Evolutionary conservation across 2,888 invertebrate species (phyloP).

Genomic region (Papilio elwesi): DNA sequence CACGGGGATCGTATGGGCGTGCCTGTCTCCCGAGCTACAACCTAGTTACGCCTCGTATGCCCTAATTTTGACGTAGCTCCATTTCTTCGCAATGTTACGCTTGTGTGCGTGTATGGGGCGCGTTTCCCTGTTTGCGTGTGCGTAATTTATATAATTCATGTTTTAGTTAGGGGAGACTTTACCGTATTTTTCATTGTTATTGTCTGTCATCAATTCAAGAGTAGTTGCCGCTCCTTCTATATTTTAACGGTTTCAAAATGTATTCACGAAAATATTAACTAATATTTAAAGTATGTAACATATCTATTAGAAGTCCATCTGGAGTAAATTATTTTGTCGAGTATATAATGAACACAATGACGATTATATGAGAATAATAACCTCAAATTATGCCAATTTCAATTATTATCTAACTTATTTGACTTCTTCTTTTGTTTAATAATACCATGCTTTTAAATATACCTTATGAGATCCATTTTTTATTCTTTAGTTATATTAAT

Average conservation of each 20-base stretch:
- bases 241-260: not conserved
- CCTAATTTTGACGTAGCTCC: constrained; percentile 79
- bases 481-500: too few relatives aligned
- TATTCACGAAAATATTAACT: too few relatives aligned
- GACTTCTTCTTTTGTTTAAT: too few relatives aligned
- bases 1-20: constrained; percentile 78
- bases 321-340: too few relatives aligned
- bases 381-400: too few relatives aligned
- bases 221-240: constrained; percentile 2
- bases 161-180: constrained; percentile 40
- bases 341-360: too few relatives aligned
- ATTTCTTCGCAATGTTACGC: constrained; percentile 55
- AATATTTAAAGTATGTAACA: too few relatives aligned
- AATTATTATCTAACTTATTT: too few relatives aligned
- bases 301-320: too few relatives aligned
- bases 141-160: constrained; percentile 41
- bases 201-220: constrained; percentile 39
- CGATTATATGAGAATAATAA: too few relatives aligned
- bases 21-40: constrained; percentile 76
- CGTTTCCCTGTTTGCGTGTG: constrained; percentile 45
- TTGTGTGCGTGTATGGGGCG: constrained; percentile 61
- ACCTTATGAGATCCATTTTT: too few relatives aligned
- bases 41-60: constrained; percentile 83
- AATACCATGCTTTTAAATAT: too few relatives aligned
- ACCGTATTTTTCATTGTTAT: constrained; percentile 41